Evolutionary conservation across 2,113 vertebrate genomes (phyloP), one percentile per base, ranked within the genome.

Genomic region (Oncorhynchus masou): DNA sequence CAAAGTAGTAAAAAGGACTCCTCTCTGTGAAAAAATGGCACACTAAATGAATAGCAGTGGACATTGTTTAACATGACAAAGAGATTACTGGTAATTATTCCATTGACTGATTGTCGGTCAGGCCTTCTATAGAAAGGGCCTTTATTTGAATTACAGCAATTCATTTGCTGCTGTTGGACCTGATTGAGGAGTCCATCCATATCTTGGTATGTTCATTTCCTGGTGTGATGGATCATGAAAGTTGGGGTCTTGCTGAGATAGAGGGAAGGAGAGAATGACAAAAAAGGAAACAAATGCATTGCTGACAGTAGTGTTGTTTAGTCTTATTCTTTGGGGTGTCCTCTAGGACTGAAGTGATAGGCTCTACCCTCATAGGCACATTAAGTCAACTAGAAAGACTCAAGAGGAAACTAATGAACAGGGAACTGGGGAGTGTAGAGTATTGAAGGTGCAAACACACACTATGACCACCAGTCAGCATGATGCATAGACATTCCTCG

Each of bases 51-150:
- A 75, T 72, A 70, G 75, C 59, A 1, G 70, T 22, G 73, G 71
- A 82, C 75, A 70, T 73, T 60, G 83, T 81, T 85, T 78, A 83
- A 87, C 64, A 74, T 79, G 79, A 83, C 83, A 85, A 77, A 64
- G 75, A 76, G 73, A 67, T 81, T 45, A 60, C 70, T 68, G 73
- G 77, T 73, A 78, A 79, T 79, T 83, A 79, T 81, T 83, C 75
- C 69, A 49, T 70, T 31, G 48, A 24, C 22, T 71, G 77, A 81
- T 66, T 51, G 68, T 71, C 13, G 39, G 67, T 27, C 39, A 45
- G 39, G 39, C 39, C 39, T 16, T 24, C 34, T 5, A 69, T 13
- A 48, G 74, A 70, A 69, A 70, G 31, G 25, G 29, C n/a, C 62
- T 74, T 69, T 77, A 73, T 70, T 59, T 64, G 0, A 22, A 16